A percentile compares a stretch with the other conserved stretches of the same genome.
phyloP scores from a whole-genome alignment of 2,888 invertebrate genomes.

The Alsophila aescularia region DNA sequence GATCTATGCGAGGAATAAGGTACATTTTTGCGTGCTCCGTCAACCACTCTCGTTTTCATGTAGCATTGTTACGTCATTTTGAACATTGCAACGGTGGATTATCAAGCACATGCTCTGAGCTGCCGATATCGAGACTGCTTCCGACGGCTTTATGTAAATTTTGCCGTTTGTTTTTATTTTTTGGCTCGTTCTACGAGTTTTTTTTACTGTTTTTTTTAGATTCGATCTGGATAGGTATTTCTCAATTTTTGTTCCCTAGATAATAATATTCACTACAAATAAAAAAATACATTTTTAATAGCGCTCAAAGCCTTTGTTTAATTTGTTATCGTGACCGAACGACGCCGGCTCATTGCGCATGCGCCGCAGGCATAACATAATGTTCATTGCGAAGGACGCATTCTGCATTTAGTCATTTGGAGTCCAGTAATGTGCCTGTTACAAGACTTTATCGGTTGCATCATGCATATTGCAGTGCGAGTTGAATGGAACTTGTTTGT shows the following conservation, averaged over 20 bases:
- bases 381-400: conserved; percentile 12
- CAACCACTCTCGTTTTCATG: conserved; percentile 73
- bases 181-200: background rate
- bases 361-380: conserved; percentile 3
- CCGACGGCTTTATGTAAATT: conserved; percentile 17
- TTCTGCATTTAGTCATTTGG: conserved; percentile 15
- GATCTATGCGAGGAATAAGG: conserved; percentile 64
- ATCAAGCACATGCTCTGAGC: conserved; percentile 48
- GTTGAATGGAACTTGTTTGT: background rate
- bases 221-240: background rate
- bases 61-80: conserved; percentile 65
- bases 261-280: background rate
- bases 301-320: background rate
- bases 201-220: background rate
- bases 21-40: conserved; percentile 61
- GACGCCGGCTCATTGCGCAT: background rate
- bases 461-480: background rate
- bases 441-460: conserved; percentile 10
- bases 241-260: background rate
- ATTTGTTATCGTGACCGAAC: background rate
- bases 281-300: background rate
- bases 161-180: conserved; percentile 27
- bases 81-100: conserved; percentile 61
- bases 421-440: conserved; percentile 3
- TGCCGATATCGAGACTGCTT: conserved; percentile 30